These are phyloP conservation scores for Semotilus atromaculatus DNA, from an alignment of 2,797 vertebrate genomes.

Conservation along the genomic window DNA sequence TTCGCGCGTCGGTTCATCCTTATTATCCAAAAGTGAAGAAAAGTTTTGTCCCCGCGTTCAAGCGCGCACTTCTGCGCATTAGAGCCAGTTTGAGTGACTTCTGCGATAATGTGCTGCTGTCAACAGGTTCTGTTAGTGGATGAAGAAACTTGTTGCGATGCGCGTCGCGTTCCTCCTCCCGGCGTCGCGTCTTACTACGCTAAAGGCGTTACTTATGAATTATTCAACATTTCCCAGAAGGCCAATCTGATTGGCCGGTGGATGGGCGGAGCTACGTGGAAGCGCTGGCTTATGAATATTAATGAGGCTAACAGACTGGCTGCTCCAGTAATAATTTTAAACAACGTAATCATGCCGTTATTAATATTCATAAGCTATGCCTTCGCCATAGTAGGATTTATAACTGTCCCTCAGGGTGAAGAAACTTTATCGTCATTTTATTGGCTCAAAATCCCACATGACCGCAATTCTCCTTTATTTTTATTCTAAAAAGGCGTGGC, in stretches of 20 bases:
- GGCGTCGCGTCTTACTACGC: neutral
- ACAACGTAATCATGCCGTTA: neutral
- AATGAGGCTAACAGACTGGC: neutral
- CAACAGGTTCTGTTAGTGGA: slow-evolving; percentile 60
- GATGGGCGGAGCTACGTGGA: neutral
- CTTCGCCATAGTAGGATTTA: neutral
- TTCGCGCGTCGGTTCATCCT: neutral
- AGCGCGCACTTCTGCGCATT: neutral
- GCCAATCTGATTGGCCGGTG: neutral
- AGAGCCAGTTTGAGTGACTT: neutral
- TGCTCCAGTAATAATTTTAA: neutral
- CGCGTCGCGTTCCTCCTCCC: slow-evolving; percentile 54
- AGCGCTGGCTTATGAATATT: neutral
- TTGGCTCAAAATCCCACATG: neutral
- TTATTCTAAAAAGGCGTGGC: neutral
- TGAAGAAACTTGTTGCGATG: slow-evolving; percentile 53
- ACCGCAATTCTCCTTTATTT: neutral
- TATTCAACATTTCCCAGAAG: neutral
- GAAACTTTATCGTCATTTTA: neutral
- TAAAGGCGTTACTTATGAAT: neutral
- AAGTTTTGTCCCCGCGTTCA: neutral
- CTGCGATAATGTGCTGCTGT: slow-evolving; percentile 32
- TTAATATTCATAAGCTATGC: neutral
- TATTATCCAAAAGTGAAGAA: slow-evolving; percentile 1
- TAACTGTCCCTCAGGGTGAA: neutral